Evolutionary conservation across 2,888 invertebrate genomes (phyloP).

Genomic region (Eumacrocentrus americanus): DNA sequence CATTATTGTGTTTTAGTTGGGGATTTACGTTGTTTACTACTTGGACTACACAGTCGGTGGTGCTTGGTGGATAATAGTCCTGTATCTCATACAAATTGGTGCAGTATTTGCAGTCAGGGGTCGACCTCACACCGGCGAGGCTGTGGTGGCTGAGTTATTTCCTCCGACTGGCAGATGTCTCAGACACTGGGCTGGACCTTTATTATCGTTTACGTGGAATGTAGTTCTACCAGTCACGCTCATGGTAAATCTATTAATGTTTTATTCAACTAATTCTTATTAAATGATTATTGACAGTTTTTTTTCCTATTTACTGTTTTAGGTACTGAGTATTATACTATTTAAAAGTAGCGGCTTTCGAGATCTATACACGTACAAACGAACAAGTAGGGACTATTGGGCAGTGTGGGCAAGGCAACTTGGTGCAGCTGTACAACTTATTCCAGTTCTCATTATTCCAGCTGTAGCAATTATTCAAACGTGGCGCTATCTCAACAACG

Average conservation of each 20-base stretch:
- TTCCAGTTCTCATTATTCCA: slow-evolving; percentile 77
- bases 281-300: slow-evolving; percentile 1
- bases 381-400: slow-evolving; percentile 74
- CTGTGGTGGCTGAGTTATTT: slow-evolving; percentile 69
- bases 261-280: too few species aligned
- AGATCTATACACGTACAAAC: slow-evolving; percentile 72
- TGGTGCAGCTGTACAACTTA: slow-evolving; percentile 75
- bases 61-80: slow-evolving; percentile 84
- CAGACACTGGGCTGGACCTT: slow-evolving; percentile 69
- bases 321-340: slow-evolving; percentile 72
- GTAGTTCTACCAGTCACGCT: slow-evolving; percentile 82
- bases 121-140: slow-evolving; percentile 83
- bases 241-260: too few species aligned
- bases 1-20: slow-evolving; percentile 65
- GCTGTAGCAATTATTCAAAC: slow-evolving; percentile 75
- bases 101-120: slow-evolving; percentile 89
- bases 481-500: slow-evolving; percentile 78
- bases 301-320: slow-evolving; percentile 24
- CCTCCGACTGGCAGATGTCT: slow-evolving; percentile 63
- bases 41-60: slow-evolving; percentile 84
- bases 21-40: slow-evolving; percentile 82
- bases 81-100: slow-evolving; percentile 77
- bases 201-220: slow-evolving; percentile 87
- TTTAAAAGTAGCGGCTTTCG: slow-evolving; percentile 74
- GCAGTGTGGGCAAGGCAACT: slow-evolving; percentile 79